Evolutionary conservation across 1,140 invertebrate genomes (phyloP), one percentile per base, ranked within the genome.

Genomic region (Xylocopa sonorina): DNA sequence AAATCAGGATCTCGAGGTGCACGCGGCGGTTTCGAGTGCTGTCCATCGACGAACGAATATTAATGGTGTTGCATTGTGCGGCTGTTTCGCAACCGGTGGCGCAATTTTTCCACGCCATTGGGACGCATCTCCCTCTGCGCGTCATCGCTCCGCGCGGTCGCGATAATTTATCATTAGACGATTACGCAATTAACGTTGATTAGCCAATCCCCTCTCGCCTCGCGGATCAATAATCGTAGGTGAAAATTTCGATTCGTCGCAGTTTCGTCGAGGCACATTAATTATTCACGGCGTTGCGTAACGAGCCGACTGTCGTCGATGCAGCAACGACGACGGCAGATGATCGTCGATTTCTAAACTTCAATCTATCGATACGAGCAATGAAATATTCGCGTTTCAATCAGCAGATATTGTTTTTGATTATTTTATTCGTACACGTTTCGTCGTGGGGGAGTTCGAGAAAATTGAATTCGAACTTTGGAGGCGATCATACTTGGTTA

Each of bases 111-210:
- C 46, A 46, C 46, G 38, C 43, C 27, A 71, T 24, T 62, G 46
- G 24, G 53, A 60, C 74, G 69, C 50, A 51, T 32, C 38, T 66
- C 62, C 18, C 43, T n/a, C n/a, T 68, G 62, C 62, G 55, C 71
- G 69, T 50, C 53, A 41, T n/a, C n/a, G 67, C 46, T 50, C 51
- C 48, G 62, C 72, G 72, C 66, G 68, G n/a, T 29, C 12, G 53
- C 71, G 79, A 82, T 82, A 85, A 85, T 85, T 85, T 85, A 85
- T 85, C 83, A 85, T 85, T 82, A 71, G 69, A 69, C 69, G 74
- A 34, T 85, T 85, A 78, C 84, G 83, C 50, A 79, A 85, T 85
- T 85, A 85, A 71, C 84, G 79, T 53, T 82, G 83, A 85, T 85
- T 85, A 80, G 43, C 83, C 51, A n/a, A n/a, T 46, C 69, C 32